Base-by-base conservation (phyloP, 2,888 invertebrate genomes). In the Philereme transversata region DNA sequence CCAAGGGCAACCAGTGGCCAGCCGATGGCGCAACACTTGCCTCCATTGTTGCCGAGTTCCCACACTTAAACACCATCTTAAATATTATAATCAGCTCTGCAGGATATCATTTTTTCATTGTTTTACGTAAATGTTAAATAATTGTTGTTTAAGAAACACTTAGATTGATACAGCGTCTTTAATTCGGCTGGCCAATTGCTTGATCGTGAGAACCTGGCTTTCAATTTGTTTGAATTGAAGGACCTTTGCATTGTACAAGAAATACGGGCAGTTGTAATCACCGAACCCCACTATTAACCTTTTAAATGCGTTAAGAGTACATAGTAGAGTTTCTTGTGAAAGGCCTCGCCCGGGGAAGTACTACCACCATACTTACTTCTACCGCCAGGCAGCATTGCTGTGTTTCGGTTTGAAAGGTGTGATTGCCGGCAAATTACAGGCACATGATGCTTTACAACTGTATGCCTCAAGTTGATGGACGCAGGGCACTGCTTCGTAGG, bases 31-130 rank as follows among this genome's bases (percentile, higher is more conserved):
- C 61, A 65, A 68, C 46, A 44, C 43, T 40, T 41, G 49, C 46
- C 45, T 22, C 65, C 53, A 72, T 76, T 76, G 74, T 75, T 52
- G 22, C 56, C 33, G 43, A 41, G 59, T 76, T 76, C 76, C 68
- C 76, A 76, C 74, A 69, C 57, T 68, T 65, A 64, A 57, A 48
- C 52, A 57, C 47, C 60, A 57, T 40, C 55, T 62, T 62, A 65
- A 65, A 69, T 70, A 69, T 65, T 67, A 61, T 64, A 57, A 65
- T 66, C 57, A 65, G 50, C 60, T 41, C 44, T 45, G 47, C 57
- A 61, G 64, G 51, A 62, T 62, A 67, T 57, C 59, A 61, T 72
- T 73, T 72, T 73, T 72, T 69, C 73, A 75, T 76, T 77, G 75
- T 77, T 72, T 69, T 66, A 59, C 43, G 69, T 70, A 71, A 73